Evolutionary conservation across 2,113 vertebrate species (phyloP), one percentile per base, ranked within the genome.

Genomic region (Oreochromis spilurus): DNA sequence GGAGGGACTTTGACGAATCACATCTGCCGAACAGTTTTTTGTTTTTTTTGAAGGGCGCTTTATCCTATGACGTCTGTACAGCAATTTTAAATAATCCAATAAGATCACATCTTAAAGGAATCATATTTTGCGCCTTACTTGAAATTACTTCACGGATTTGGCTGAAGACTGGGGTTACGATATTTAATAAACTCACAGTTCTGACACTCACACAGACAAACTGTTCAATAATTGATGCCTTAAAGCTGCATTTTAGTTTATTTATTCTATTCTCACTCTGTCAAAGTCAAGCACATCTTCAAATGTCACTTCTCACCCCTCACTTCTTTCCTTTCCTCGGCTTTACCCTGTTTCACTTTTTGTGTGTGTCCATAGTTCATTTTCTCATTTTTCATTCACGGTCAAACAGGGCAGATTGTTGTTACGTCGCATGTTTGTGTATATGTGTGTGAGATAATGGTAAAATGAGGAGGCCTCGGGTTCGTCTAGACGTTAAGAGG

Each of bases 381-480:
- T 57, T 82, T 38, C 17, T 38, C 9, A 36, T 45, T 26, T 65
- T 26, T 65, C 9, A 3, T 24, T 26, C 9, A 4, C 70, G 60
- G 78, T 87, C 60, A 65, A 79, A 24, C 55, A 82, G 82, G 13
- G 21, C 29, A 3, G 82, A 52, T 17, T 62, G 62, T 67, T 60
- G 80, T 89, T 50, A 53, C 7, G 4, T 24, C 38, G 14, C 62
- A 21, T 29, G 36, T 43, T 13, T 50, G 54, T 34, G 31, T 31
- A 8, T 45, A 36, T 55, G 38, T 52, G 16, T 75, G 83, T 79
- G 83, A 84, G 87, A 86, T 82, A 72, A 75, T 58, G 79, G 62
- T 53, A 79, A 84, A 79, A 72, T n/a, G 54, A 86, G 60, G 87
- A 90, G 89, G 78, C 91, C 86, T 87, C 67, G 0, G 90, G 89